Evolutionary conservation across 2,888 invertebrate genomes (phyloP), one percentile per base, ranked within the genome.

Genomic region (Corbicula japonica): DNA sequence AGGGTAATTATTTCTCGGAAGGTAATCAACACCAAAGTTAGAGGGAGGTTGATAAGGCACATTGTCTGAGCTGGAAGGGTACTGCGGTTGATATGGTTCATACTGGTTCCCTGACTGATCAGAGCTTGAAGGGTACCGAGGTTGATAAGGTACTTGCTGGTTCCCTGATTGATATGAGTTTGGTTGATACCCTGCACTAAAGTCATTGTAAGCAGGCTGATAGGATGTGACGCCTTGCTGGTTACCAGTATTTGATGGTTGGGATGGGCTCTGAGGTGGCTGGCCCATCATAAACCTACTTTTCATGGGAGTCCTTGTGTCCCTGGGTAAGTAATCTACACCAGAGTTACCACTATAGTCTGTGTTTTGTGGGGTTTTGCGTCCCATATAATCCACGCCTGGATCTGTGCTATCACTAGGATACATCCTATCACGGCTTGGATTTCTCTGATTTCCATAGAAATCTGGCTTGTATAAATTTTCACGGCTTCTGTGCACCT

Each of bases 301-400:
- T 35, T 80, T 69, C 58, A 71, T 62, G 8, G 83, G 79, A 18
- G 70, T 74, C 52, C 76, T 69, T 18, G 73, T 68, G 26, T 80
- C 73, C 41, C 76, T 52, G 12, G 83, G 83, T 28, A 83, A 58
- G 63, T 83, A 83, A 48, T 83, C 79, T 18, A 76, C 56, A 34
- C 83, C 83, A 30, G 79, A 52, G 15, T 68, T 62, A 61, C 76
- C 79, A 61, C 46, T 74, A 50, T 78, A 83, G 38, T 83, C 76
- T 8, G 62, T 77, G 46, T 76, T 78, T 34, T 73, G 82, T 5
- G 83, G 79, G 10, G 77, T 80, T 60, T 63, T 74, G 26, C 76
- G 69, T 8, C 76, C 83, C 61, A 69, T 66, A 28, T 80, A 76
- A n/a, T 72, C 80, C 10, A 50, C 62, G 3, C 69, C 58, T 21